Evolutionary conservation across 2,113 vertebrate genomes (phyloP).

Genomic region (Dasyprocta punctata): DNA sequence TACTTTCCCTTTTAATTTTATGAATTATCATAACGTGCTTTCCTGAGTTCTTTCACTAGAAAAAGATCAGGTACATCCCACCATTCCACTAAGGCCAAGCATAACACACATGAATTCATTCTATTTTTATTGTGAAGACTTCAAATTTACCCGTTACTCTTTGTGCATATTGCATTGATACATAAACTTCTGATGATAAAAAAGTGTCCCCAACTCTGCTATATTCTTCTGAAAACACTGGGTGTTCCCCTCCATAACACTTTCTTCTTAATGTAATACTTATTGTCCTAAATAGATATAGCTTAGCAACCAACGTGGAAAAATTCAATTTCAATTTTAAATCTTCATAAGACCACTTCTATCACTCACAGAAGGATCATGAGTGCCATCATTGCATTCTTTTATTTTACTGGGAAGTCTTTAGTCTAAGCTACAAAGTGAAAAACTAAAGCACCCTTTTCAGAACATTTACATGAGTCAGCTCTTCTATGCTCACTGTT

Average conservation of each 20-base stretch:
- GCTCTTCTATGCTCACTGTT: not conserved
- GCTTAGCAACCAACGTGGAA: not conserved
- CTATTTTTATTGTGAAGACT: not conserved
- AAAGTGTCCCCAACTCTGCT: not conserved
- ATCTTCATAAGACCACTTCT: not conserved
- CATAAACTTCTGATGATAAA: not conserved
- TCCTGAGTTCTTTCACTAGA: not conserved
- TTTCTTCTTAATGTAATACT: not conserved
- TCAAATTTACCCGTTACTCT: not conserved
- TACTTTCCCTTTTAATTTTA: not conserved
- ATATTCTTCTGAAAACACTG: not conserved
- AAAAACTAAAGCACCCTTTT: not conserved
- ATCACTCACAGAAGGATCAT: not conserved
- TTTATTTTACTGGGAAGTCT: not conserved
- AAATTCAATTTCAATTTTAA: conserved; percentile 11
- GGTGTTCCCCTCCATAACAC: not conserved
- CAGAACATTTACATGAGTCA: not conserved
- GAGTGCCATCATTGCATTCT: not conserved
- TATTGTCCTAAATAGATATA: not conserved
- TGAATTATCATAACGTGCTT: not conserved
- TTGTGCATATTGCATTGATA: not conserved
- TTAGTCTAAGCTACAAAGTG: not conserved
- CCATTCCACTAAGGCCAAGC: not conserved
- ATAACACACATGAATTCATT: not conserved
- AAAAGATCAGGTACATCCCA: not conserved